phyloP scores from a whole-genome alignment of 2,888 invertebrate genomes.

The Drosophila parthenogenetica region DNA sequence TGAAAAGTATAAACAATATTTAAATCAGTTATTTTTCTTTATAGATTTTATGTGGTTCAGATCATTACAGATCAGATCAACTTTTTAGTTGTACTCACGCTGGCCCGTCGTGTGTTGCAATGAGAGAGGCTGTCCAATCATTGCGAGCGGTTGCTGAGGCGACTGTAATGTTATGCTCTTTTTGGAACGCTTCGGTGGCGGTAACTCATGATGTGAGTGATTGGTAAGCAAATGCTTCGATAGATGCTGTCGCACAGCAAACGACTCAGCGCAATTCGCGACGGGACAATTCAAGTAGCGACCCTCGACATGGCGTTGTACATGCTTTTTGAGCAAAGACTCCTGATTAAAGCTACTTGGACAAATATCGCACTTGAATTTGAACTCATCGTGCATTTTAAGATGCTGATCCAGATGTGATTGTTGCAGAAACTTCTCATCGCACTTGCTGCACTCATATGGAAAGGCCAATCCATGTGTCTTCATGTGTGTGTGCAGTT shows the following conservation, averaged over 20 bases:
- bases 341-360: constrained; percentile 85
- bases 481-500: constrained; percentile 85
- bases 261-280: constrained; percentile 84
- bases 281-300: constrained; percentile 85
- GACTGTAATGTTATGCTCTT: constrained; percentile 81
- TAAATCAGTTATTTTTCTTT: too few species aligned
- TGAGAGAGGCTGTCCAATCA: constrained; percentile 84
- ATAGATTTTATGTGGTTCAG: too few species aligned
- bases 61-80: too few species aligned
- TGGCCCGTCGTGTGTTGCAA: constrained; percentile 84
- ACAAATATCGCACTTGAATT: constrained; percentile 85
- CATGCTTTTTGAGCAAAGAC: constrained; percentile 84
- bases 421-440: constrained; percentile 85
- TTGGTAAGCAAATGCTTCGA: constrained; percentile 85
- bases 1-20: constrained; percentile 27
- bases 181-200: constrained; percentile 85
- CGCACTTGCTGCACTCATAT: constrained; percentile 84
- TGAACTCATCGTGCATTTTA: constrained; percentile 85
- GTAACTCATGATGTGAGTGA: constrained; percentile 85
- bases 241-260: constrained; percentile 85
- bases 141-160: constrained; percentile 83
- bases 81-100: constrained; percentile 72
- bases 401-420: constrained; percentile 85
- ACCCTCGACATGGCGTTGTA: constrained; percentile 85
- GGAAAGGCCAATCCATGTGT: constrained; percentile 85